phyloP scores from a whole-genome alignment of 2,113 vertebrate genomes.

The Ceyx cyanopectus region DNA sequence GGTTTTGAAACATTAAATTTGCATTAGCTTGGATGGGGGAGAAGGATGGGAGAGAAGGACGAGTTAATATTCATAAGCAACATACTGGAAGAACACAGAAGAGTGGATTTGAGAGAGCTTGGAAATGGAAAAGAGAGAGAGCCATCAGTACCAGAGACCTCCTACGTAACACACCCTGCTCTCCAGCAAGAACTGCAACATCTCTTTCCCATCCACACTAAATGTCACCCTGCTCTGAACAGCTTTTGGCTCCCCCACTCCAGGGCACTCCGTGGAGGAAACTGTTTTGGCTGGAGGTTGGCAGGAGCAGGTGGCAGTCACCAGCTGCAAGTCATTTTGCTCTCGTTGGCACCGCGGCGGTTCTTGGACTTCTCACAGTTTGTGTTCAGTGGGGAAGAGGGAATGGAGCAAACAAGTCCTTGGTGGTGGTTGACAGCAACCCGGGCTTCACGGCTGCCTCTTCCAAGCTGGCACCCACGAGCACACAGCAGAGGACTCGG shows the following conservation, averaged over 20 bases:
- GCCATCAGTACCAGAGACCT: not conserved
- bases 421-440: not conserved
- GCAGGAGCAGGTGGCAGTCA: constrained; percentile 73
- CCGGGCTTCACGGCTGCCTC: not conserved
- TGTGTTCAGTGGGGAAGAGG: constrained; percentile 5
- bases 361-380: constrained; percentile 44
- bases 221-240: not conserved
- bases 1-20: constrained; percentile 24
- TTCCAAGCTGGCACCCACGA: constrained; percentile 28
- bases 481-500: not conserved
- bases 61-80: constrained; percentile 53
- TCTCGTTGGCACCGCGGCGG: constrained; percentile 37
- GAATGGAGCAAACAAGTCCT: constrained; percentile 8
- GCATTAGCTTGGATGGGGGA: not conserved
- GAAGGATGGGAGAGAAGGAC: not conserved
- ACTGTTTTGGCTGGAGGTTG: constrained; percentile 62
- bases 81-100: not conserved
- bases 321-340: constrained; percentile 75
- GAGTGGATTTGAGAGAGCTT: not conserved
- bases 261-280: constrained; percentile 53
- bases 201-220: not conserved
- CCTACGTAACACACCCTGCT: not conserved
- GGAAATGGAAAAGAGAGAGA: not conserved
- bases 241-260: constrained; percentile 59
- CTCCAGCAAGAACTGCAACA: not conserved